A percentile compares a stretch with the other conserved stretches of the same genome.
phyloP scores from a whole-genome alignment of 2,113 vertebrate genomes.

The Thalassarche chlororhynchos region DNA sequence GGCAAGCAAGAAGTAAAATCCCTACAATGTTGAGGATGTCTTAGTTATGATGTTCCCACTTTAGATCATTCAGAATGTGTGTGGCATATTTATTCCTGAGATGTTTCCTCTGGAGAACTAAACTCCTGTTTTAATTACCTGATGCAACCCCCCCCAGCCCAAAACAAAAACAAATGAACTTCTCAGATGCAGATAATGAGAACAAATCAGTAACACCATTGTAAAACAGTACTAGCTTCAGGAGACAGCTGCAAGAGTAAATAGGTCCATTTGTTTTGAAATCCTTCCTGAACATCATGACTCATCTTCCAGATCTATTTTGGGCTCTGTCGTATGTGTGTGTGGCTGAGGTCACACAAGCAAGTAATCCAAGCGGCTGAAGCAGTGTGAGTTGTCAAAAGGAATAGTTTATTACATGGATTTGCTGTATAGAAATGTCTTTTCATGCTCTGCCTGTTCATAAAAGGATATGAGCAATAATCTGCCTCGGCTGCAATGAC shows the following conservation, averaged over 20 bases:
- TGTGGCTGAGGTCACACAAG: slow-evolving; percentile 34
- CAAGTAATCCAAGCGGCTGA: neutral
- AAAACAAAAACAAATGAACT: slow-evolving; percentile 5
- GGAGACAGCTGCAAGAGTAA: slow-evolving; percentile 45
- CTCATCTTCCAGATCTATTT: slow-evolving; percentile 55
- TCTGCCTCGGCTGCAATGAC: neutral
- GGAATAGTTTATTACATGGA: neutral
- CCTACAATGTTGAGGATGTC: neutral
- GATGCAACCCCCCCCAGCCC: neutral
- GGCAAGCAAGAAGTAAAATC: neutral
- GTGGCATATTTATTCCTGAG: neutral
- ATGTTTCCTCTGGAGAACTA: neutral
- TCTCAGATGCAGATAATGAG: slow-evolving; percentile 7
- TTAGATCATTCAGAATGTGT: neutral
- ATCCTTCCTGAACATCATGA: slow-evolving; percentile 59
- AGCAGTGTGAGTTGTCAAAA: neutral
- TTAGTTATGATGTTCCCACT: neutral
- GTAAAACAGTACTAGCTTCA: slow-evolving; percentile 12
- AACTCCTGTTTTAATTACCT: neutral
- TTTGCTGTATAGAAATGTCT: neutral
- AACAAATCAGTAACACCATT: slow-evolving; percentile 43
- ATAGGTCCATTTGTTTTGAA: slow-evolving; percentile 61
- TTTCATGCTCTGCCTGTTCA: neutral
- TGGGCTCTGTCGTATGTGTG: neutral
- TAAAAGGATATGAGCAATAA: slow-evolving; percentile 25